Base-by-base conservation (phyloP, 2,797 vertebrate species). In the Platalea minor region DNA sequence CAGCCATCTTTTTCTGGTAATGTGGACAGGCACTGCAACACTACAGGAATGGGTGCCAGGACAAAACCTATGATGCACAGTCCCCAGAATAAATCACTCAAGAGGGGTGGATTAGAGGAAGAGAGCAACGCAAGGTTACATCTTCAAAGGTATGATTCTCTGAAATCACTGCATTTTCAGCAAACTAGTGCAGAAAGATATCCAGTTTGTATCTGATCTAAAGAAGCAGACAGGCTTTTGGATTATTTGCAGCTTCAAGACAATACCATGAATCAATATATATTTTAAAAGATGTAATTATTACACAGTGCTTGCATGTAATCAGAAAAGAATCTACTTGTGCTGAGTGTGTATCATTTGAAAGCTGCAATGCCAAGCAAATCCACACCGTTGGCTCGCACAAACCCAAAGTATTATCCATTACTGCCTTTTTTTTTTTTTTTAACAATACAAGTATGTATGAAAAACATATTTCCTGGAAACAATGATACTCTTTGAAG, bases 1-100 rank as follows among this genome's bases (percentile, higher is more conserved):
- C 76, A 91, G 96, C 92, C 96, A 94, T 96, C 89, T 92, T 95
- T 89, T 96, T 84, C 89, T 97, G 93, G 87, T 96, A 93, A 93
- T 81, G 51, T 53, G 94, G 82, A 96, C 82, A 88, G 69, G 87
- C 92, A 91, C 91, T 45, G 82, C 91, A 94, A 85, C 61, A 57
- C 73, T 88, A 65, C 65, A 78, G 78, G n/a, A 92, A 56, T 8
- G 39, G 75, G 48, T 88, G 89, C 96, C 94, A 96, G 85, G 43
- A 93, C 65, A 96, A 96, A 97, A 93, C 87, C 85, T 93, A 46
- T 57, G 73, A 94, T 91, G 85, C 89, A 95, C 57, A 94, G 67
- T 59, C 78, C 67, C 79, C 50, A 91, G 61, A 95, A 97, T 95
- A 97, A 97, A 97, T 96, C 95, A 96, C 82, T 97, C 93, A 93